Percentiles rank a stretch among this genome's conserved stretches.
Conservation (phyloP, 92 coral and sea anemone genomes). For the Palythoa grandiflora region DNA sequence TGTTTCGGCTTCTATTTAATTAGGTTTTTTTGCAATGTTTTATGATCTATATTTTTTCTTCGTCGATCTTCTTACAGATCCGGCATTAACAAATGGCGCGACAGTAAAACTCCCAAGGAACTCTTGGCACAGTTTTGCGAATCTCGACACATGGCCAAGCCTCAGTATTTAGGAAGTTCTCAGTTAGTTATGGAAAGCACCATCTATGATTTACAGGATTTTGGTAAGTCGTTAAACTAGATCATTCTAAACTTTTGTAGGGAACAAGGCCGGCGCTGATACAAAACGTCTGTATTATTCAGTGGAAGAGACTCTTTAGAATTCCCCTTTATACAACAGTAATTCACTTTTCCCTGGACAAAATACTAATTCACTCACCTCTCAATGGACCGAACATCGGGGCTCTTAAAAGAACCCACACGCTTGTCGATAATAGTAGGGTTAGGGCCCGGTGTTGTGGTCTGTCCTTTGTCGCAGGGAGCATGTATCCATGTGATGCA, state of each 20-base stretch:
- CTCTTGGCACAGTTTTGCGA: slow-evolving; percentile 81
- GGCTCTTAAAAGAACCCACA: no score
- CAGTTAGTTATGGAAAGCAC: slow-evolving; percentile 73
- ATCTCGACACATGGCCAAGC: slow-evolving; percentile 61
- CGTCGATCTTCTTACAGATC: slow-evolving; percentile 58
- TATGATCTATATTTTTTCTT: neutral
- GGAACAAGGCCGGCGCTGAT: no score
- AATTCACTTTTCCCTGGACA: no score
- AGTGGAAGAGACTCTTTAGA: neutral
- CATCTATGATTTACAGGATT: slow-evolving; percentile 76
- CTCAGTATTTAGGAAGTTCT: slow-evolving; percentile 76
- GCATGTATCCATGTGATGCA: no score
- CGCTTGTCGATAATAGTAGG: no score
- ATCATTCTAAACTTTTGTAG: neutral
- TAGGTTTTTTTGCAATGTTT: neutral
- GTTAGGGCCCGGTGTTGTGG: no score
- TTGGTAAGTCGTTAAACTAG: slow-evolving; percentile 67
- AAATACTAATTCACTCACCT: no score
- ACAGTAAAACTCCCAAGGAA: slow-evolving; percentile 85
- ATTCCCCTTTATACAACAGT: no score
- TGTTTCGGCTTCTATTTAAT: no score
- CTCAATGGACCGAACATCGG: no score
- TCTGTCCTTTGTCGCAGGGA: no score
- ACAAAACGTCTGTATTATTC: neutral
- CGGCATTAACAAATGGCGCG: slow-evolving; percentile 95